Percentiles rank a stretch among this genome's conserved stretches.
Conservation (phyloP, 2,113 vertebrate genomes). For the Gymnogyps californianus region DNA sequence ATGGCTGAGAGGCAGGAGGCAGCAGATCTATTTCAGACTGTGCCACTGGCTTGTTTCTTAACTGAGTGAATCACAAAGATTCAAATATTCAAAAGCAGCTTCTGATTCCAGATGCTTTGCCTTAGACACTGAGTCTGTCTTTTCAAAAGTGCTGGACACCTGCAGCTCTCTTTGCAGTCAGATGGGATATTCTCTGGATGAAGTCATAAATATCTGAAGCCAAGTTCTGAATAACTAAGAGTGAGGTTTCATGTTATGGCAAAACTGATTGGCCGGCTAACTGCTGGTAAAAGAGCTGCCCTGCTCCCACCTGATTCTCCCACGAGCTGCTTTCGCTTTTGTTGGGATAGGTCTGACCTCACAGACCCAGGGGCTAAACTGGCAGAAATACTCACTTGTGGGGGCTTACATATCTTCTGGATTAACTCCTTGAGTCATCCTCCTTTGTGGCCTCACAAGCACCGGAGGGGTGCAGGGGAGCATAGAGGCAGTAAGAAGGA, state of each 20-base stretch:
- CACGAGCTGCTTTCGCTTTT: background rate
- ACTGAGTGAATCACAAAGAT: background rate
- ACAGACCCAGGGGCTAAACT: background rate
- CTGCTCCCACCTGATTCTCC: background rate
- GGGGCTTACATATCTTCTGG: background rate
- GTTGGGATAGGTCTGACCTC: background rate
- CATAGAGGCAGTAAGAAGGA: background rate
- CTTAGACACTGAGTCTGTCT: background rate
- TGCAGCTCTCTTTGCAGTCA: background rate
- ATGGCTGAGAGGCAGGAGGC: background rate
- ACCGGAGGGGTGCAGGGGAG: background rate
- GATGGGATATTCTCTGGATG: background rate
- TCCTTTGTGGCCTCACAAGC: background rate
- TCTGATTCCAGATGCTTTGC: background rate
- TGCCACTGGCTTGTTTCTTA: background rate
- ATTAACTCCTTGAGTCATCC: background rate
- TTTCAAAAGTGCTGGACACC: background rate
- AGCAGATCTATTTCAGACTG: background rate
- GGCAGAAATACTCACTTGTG: background rate
- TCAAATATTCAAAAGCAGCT: background rate
- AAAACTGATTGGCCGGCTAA: background rate
- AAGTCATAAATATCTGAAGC: background rate
- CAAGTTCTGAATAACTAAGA: background rate
- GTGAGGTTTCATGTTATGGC: background rate
- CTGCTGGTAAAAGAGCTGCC: background rate